Conservation (phyloP, 2,797 vertebrate species). For the Hozukius guyotensis region DNA sequence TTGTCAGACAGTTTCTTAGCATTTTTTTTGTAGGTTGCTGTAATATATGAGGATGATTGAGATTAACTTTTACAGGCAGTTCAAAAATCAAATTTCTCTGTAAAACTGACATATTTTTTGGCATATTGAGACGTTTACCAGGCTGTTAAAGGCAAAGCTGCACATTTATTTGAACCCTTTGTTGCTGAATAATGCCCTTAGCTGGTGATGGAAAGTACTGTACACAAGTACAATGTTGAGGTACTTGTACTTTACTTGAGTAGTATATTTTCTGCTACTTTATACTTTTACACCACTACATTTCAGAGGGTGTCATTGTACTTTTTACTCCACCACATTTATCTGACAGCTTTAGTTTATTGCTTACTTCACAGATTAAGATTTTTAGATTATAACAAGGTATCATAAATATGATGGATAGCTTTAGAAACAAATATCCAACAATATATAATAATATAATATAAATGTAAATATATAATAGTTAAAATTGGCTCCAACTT, state of each 20-base stretch:
- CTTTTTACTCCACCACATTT: not conserved
- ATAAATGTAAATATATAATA: not conserved
- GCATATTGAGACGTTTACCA: constrained; percentile 16
- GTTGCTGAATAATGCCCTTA: not conserved
- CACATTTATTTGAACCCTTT: not conserved
- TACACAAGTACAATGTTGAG: not conserved
- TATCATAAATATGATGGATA: not conserved
- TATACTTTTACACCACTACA: not conserved
- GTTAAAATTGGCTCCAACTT: not conserved
- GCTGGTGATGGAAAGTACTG: not conserved
- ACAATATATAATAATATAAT: not conserved
- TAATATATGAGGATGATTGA: not conserved
- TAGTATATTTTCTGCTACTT: not conserved
- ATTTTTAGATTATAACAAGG: not conserved
- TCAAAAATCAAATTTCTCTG: not conserved
- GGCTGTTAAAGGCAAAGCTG: constrained; percentile 3
- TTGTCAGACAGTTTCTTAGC: not conserved
- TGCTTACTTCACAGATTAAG: not conserved
- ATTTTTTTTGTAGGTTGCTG: not conserved
- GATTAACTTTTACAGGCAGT: not conserved
- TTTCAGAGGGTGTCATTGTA: not conserved
- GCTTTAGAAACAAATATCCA: not conserved
- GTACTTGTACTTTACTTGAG: not conserved
- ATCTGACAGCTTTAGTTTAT: not conserved
- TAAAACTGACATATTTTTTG: not conserved